Conservation (phyloP, 2,797 vertebrate species). For the Pseudochaenichthys georgianus region DNA sequence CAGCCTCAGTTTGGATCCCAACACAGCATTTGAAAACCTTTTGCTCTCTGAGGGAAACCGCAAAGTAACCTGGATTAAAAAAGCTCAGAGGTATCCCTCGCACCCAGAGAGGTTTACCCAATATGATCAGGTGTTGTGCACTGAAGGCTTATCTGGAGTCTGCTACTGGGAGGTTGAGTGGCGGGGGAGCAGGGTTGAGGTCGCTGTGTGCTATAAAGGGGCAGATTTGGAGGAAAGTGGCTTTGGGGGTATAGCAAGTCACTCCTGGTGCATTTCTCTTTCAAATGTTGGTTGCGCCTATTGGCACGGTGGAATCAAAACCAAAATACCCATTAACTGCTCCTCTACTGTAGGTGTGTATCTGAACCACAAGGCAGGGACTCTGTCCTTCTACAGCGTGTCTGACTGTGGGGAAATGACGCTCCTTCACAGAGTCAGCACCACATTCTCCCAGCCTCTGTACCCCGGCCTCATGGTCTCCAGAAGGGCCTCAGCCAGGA, state of each 20-base stretch:
- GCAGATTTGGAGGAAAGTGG: slow-evolving; percentile 30
- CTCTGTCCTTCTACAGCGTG: slow-evolving; percentile 52
- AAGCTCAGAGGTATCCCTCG: neutral
- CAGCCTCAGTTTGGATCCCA: slow-evolving; percentile 55
- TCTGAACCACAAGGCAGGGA: slow-evolving; percentile 53
- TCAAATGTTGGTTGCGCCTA: slow-evolving; percentile 38
- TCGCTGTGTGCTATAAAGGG: slow-evolving; percentile 55
- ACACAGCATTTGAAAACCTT: slow-evolving; percentile 62
- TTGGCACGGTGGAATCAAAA: slow-evolving; percentile 48
- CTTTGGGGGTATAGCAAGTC: slow-evolving; percentile 44
- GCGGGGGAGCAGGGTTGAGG: slow-evolving; percentile 47
- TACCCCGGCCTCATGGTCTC: slow-evolving; percentile 56
- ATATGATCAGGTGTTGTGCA: slow-evolving; percentile 64
- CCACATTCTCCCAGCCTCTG: slow-evolving; percentile 61
- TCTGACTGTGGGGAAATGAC: slow-evolving; percentile 45
- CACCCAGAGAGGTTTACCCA: slow-evolving; percentile 57
- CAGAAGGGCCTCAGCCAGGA: slow-evolving; percentile 43
- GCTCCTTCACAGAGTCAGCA: slow-evolving; percentile 58
- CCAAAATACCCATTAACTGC: neutral
- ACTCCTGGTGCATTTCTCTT: slow-evolving; percentile 61
- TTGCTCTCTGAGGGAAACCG: slow-evolving; percentile 53
- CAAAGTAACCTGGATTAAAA: slow-evolving; percentile 52
- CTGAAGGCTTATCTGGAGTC: slow-evolving; percentile 42
- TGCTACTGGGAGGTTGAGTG: slow-evolving; percentile 67
- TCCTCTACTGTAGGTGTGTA: slow-evolving; percentile 58